Evolutionary conservation across 2,797 vertebrate species (phyloP).

Genomic region (Rhinogobio ventralis): DNA sequence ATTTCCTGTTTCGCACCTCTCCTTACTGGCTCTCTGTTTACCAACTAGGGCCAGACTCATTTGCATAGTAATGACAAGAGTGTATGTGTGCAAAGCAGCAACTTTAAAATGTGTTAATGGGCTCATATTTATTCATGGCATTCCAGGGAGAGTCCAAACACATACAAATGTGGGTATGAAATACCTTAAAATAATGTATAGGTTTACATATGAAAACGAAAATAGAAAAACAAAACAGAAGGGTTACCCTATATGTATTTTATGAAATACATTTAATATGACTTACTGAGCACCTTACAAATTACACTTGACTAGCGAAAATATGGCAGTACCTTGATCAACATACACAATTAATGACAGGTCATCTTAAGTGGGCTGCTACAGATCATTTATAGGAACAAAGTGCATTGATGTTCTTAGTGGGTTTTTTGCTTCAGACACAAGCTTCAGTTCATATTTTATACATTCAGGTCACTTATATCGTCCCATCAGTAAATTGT

Average conservation of each 20-base stretch:
- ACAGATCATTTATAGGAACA: background rate
- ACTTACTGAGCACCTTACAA: background rate
- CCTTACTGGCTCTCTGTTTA: constrained; percentile 49
- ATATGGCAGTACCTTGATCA: background rate
- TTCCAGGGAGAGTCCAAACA: constrained; percentile 46
- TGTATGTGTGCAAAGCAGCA: constrained; percentile 49
- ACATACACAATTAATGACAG: background rate
- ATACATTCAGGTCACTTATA: background rate
- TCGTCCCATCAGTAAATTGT: background rate
- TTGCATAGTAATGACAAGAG: constrained; percentile 62
- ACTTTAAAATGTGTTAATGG: constrained; percentile 63
- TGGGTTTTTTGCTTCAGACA: background rate
- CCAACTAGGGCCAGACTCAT: constrained; percentile 51
- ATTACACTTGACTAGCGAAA: background rate
- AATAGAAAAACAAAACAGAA: background rate
- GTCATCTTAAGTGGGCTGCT: too few relatives aligned
- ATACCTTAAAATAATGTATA: constrained; percentile 44
- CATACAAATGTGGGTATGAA: constrained; percentile 47
- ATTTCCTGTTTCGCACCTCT: constrained; percentile 42
- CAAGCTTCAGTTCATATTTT: background rate
- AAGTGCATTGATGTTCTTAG: background rate
- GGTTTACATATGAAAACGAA: constrained; percentile 9
- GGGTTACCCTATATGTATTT: background rate
- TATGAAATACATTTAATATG: constrained; percentile 1
- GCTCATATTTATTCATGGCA: constrained; percentile 62